Evolutionary conservation across 1,140 invertebrate species (phyloP).

Genomic region (Scaptodrosophila lebanonensis): DNA sequence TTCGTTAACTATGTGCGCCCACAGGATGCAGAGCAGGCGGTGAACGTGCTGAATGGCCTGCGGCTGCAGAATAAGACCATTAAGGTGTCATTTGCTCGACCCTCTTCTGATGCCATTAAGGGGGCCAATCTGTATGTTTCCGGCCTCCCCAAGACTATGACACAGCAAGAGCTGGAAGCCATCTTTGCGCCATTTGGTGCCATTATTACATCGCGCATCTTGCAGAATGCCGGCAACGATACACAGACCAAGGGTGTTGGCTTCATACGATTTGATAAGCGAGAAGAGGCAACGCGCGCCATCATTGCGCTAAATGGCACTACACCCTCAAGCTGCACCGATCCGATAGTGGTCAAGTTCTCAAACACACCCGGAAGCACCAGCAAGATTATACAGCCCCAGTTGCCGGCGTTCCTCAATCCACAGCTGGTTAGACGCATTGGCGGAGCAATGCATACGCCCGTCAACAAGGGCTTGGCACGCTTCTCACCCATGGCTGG

Average conservation of each 20-base stretch:
- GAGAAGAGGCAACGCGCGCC: constrained; percentile 81
- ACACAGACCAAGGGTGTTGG: constrained; percentile 80
- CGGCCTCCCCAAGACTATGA: constrained; percentile 90
- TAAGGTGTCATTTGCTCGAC: constrained; percentile 93
- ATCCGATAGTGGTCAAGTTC: constrained; percentile 81
- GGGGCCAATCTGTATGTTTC: constrained; percentile 93
- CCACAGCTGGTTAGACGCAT: constrained; percentile 80
- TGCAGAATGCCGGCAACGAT: constrained; percentile 82
- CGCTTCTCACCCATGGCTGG: constrained; percentile 91
- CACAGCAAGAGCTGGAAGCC: constrained; percentile 89
- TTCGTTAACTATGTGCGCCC: constrained; percentile 91
- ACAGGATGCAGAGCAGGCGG: constrained; percentile 92
- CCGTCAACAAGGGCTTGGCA: constrained; percentile 91
- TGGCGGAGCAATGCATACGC: constrained; percentile 87
- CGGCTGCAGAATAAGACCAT: constrained; percentile 93
- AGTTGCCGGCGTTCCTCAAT: constrained; percentile 78
- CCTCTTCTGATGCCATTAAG: constrained; percentile 92
- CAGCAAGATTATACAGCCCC: constrained; percentile 78
- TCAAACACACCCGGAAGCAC: constrained; percentile 81
- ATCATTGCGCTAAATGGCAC: constrained; percentile 81
- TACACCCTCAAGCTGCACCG: constrained; percentile 79
- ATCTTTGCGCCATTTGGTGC: constrained; percentile 89
- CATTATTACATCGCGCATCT: constrained; percentile 91
- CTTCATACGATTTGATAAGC: constrained; percentile 82
- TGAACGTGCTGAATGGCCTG: constrained; percentile 90